phyloP scores from a whole-genome alignment of 2,113 vertebrate species.

The Boleophthalmus pectinirostris region DNA sequence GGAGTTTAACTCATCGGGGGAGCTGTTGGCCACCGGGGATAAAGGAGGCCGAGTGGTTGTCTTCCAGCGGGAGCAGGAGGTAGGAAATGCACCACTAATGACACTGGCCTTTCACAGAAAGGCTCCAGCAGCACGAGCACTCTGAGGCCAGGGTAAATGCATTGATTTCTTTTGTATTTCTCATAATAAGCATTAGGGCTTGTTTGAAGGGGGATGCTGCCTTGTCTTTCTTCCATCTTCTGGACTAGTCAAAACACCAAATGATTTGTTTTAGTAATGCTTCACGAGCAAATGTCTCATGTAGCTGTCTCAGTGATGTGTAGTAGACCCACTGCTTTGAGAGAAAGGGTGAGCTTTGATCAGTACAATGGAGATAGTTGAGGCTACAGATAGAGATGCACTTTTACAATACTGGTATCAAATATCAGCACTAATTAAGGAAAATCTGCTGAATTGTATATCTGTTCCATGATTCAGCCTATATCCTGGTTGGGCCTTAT shows the following conservation, averaged over 20 bases:
- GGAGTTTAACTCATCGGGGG: slow-evolving; percentile 99
- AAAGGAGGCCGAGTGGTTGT: slow-evolving; percentile 99
- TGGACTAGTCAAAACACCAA: not conserved
- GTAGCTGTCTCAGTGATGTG: too few species aligned
- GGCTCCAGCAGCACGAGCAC: slow-evolving; percentile 21
- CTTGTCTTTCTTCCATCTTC: slow-evolving; percentile 6
- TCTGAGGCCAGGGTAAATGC: not conserved
- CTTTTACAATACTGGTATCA: too few species aligned
- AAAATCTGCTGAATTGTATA: too few species aligned
- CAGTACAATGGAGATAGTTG: not conserved
- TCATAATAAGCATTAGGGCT: not conserved
- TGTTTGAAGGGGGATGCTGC: not conserved
- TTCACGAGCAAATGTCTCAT: not conserved
- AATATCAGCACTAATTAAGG: too few species aligned
- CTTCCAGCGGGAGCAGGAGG: slow-evolving; percentile 99
- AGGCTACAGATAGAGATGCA: too few species aligned
- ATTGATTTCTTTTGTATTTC: slow-evolving; percentile 31
- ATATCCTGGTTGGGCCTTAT: too few species aligned
- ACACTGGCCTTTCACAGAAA: slow-evolving; percentile 30
- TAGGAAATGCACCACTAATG: slow-evolving; percentile 65
- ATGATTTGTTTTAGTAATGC: not conserved
- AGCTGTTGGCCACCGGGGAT: slow-evolving; percentile 97
- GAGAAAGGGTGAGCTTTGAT: not conserved
- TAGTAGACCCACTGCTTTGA: not conserved
- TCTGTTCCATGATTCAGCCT: too few species aligned